phyloP scores from a whole-genome alignment of 2,113 vertebrate species.

The Rhinogobius similis region DNA sequence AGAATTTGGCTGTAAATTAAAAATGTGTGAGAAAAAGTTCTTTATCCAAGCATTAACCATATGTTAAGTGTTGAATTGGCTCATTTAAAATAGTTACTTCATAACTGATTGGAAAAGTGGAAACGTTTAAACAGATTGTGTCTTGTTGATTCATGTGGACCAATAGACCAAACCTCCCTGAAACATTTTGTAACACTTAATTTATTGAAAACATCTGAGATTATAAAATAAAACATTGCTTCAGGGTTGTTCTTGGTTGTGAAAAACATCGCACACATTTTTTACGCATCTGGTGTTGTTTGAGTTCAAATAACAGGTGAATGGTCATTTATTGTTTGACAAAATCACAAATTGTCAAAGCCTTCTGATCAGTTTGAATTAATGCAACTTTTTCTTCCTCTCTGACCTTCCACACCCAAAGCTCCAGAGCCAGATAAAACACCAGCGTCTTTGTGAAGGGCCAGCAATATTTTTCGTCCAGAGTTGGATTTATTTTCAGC shows the following conservation, averaged over 20 bases:
- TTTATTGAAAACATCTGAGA: not conserved
- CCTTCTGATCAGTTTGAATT: not conserved
- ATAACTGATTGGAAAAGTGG: not conserved
- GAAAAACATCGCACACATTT: not conserved
- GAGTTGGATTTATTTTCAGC: constrained; percentile 18
- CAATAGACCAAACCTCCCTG: not conserved
- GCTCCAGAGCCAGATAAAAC: constrained; percentile 41
- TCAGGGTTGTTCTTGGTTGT: not conserved
- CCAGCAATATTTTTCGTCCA: constrained; percentile 18
- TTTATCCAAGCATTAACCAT: not conserved
- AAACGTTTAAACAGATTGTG: not conserved
- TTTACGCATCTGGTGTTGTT: not conserved
- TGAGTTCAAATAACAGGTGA: not conserved
- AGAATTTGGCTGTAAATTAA: too few species aligned
- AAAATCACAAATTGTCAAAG: not conserved
- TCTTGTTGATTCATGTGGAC: not conserved
- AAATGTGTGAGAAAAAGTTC: not conserved
- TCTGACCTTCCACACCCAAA: constrained; percentile 34
- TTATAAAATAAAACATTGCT: not conserved
- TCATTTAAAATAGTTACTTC: not conserved
- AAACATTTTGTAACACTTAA: not conserved
- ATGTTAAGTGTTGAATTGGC: not conserved
- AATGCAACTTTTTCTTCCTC: constrained; percentile 11
- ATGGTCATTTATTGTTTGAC: not conserved
- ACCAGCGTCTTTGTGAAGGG: not conserved